phyloP scores from a whole-genome alignment of 1,140 invertebrate species.

The Orchesella cincta region DNA sequence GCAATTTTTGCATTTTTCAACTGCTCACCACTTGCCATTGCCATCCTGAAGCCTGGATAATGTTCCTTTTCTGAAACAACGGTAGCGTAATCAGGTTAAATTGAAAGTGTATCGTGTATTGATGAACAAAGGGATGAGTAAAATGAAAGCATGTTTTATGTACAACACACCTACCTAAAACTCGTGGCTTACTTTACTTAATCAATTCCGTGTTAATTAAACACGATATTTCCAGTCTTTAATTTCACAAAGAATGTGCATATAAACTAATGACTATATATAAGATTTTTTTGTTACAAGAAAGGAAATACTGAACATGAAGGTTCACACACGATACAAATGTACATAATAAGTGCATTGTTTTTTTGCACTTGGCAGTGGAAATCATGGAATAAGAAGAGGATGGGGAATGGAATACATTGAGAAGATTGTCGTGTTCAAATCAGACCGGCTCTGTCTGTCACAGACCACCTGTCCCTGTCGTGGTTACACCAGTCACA shows the following conservation, averaged over 20 bases:
- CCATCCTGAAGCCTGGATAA: background rate
- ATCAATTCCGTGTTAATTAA: too few relatives aligned
- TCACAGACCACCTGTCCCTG: constrained; percentile 27
- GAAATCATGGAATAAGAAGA: background rate
- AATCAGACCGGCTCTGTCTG: constrained; percentile 13
- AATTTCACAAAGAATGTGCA: background rate
- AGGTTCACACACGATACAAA: background rate
- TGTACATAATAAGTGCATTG: background rate
- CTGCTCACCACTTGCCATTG: background rate
- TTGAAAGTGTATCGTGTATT: too few relatives aligned
- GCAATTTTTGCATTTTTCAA: constrained; percentile 23
- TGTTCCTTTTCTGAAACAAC: too few relatives aligned
- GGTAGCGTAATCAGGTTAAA: too few relatives aligned
- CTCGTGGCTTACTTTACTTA: too few relatives aligned
- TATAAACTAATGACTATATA: background rate
- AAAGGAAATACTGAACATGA: background rate
- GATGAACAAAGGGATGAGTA: too few relatives aligned
- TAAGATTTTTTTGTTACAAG: background rate
- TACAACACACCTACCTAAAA: too few relatives aligned
- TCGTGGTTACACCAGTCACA: background rate
- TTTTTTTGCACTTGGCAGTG: too few relatives aligned
- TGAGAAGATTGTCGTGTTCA: background rate
- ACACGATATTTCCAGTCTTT: background rate
- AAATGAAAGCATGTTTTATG: too few relatives aligned
- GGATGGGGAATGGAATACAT: background rate